A percentile compares a stretch with the other conserved stretches of the same genome.
phyloP scores from a whole-genome alignment of 2,888 invertebrate genomes.

The Cerceris ruficornis region DNA sequence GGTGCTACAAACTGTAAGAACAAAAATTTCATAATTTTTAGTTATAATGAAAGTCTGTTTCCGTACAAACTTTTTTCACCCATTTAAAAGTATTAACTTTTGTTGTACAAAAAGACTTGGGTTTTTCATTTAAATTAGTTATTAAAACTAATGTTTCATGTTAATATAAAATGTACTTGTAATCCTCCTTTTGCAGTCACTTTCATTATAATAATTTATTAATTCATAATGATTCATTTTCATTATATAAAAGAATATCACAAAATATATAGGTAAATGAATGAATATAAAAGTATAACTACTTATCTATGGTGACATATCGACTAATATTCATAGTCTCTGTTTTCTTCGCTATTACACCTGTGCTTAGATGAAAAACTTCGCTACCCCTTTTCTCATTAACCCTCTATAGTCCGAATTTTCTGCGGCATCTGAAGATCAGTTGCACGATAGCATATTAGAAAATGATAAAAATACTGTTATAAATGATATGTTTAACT shows the following conservation, averaged over 20 bases:
- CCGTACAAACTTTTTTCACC: conserved; percentile 34
- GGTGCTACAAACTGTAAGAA: conserved; percentile 37
- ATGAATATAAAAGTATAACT: conserved; percentile 18
- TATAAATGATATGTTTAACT: no score
- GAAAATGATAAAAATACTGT: no score
- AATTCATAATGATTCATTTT: conserved; percentile 20
- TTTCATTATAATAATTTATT: conserved; percentile 19
- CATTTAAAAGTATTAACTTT: conserved; percentile 25
- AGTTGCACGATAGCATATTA: no score
- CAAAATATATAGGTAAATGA: conserved; percentile 19
- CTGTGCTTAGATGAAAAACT: background rate
- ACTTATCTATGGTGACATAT: conserved; percentile 5
- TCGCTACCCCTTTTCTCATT: background rate
- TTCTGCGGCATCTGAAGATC: no score
- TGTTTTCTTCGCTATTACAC: background rate
- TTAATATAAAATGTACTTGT: conserved; percentile 23
- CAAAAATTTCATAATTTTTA: conserved; percentile 22
- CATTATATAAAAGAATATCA: conserved; percentile 15
- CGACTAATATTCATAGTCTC: background rate
- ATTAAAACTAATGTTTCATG: conserved; percentile 20
- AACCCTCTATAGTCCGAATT: no score
- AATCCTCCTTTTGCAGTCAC: conserved; percentile 7
- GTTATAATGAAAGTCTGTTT: conserved; percentile 24
- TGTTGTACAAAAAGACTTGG: conserved; percentile 30
- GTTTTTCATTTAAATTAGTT: conserved; percentile 37